Conservation (phyloP, 30 jellyfish, hydroid and myxozoan genomes). For the Mastigias papua region DNA sequence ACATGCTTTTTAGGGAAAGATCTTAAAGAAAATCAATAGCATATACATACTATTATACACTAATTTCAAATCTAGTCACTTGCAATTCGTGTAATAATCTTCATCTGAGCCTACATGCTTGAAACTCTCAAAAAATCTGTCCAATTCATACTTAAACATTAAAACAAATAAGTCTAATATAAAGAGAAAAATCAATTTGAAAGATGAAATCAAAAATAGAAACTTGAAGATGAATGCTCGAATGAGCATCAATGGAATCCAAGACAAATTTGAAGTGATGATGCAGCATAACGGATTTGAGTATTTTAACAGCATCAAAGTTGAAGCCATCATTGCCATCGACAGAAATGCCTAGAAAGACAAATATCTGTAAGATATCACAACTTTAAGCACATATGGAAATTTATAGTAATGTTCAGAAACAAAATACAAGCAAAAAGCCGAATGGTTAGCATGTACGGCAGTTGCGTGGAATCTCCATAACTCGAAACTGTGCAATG, state of each 20-base stretch:
- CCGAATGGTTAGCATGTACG: too few species aligned
- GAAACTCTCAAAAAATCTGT: conserved; percentile 12
- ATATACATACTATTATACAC: too few species aligned
- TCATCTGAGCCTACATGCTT: neutral
- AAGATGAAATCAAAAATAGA: conserved; percentile 33
- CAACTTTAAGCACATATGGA: neutral
- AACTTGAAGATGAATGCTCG: conserved; percentile 51
- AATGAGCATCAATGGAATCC: conserved; percentile 48
- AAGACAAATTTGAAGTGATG: conserved; percentile 34
- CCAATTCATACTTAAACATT: neutral
- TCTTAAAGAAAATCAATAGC: too few species aligned
- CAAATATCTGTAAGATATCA: neutral
- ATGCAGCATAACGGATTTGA: conserved; percentile 40
- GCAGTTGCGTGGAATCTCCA: too few species aligned
- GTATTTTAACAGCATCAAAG: conserved; percentile 35
- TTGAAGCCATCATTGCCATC: conserved; percentile 25
- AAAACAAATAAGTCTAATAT: conserved; percentile 11
- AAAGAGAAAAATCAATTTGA: conserved; percentile 2
- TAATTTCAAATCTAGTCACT: neutral
- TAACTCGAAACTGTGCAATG: too few species aligned
- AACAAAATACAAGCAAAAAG: too few species aligned
- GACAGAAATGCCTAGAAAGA: conserved; percentile 17
- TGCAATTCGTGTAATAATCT: neutral
- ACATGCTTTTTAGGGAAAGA: too few species aligned
- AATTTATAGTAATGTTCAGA: too few species aligned